phyloP scores from a whole-genome alignment of 2,888 invertebrate genomes.

The Cosmopolites sordidus region DNA sequence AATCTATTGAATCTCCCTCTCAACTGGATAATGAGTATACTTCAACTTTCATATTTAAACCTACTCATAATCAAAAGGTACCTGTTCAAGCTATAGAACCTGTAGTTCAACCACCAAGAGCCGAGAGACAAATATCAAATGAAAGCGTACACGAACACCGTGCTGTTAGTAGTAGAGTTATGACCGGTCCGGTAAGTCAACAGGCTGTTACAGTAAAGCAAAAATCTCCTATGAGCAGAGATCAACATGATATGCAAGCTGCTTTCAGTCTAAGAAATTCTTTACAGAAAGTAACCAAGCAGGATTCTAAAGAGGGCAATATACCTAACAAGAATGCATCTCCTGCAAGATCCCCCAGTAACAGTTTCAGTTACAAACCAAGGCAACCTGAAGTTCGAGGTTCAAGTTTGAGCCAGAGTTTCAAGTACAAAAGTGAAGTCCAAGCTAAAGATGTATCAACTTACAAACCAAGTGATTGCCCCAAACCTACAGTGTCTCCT shows the following conservation, averaged over 20 bases:
- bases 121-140: conserved; percentile 39
- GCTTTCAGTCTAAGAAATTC: conserved; percentile 54
- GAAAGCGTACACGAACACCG: conserved; percentile 51
- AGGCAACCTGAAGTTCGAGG: conserved; percentile 9
- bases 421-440: conserved; percentile 27
- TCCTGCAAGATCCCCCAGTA: conserved; percentile 18
- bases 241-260: conserved; percentile 54
- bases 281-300: conserved; percentile 50
- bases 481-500: conserved; percentile 27
- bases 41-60: conserved; percentile 34
- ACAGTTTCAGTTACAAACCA: conserved; percentile 18
- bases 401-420: conserved; percentile 18
- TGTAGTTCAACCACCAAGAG: conserved; percentile 31
- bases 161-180: conserved; percentile 66
- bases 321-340: conserved; percentile 14
- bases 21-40: conserved; percentile 30
- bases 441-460: conserved; percentile 19
- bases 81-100: conserved; percentile 26
- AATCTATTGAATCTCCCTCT: background rate
- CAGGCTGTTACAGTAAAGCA: conserved; percentile 61
- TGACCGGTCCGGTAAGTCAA: conserved; percentile 70
- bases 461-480: conserved; percentile 28
- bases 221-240: conserved; percentile 54
- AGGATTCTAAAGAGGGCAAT: conserved; percentile 11
- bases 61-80: conserved; percentile 14